These are phyloP conservation scores for Leucophenga montana DNA, from an alignment of 2,888 invertebrate species.

Conservation along the genomic window DNA sequence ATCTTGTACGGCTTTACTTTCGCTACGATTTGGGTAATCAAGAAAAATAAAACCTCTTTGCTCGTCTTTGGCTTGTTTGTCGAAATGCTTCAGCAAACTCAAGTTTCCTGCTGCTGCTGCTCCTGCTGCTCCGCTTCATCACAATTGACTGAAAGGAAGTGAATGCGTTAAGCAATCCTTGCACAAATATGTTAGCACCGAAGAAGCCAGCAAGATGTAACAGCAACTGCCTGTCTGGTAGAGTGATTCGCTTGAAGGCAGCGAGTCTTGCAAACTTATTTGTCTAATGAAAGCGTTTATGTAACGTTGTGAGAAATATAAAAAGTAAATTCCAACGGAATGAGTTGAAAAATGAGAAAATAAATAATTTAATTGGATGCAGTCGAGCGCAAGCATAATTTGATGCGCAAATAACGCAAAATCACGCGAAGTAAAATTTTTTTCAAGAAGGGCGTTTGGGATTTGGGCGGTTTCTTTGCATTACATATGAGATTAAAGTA, in stretches of 20 bases:
- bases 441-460: too few relatives aligned
- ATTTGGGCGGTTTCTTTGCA: too few relatives aligned
- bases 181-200: too few relatives aligned
- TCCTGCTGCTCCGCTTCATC: too few relatives aligned
- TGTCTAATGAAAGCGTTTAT: constrained; percentile 1
- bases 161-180: too few relatives aligned
- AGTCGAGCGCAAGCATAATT: constrained; percentile 15
- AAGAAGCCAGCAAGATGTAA: neutral
- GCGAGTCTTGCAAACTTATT: neutral
- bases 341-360: neutral
- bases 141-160: too few relatives aligned
- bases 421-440: too few relatives aligned
- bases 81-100: constrained; percentile 16
- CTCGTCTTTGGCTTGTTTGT: neutral
- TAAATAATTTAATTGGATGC: constrained; percentile 24
- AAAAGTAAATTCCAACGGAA: constrained; percentile 2
- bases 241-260: neutral
- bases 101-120: too few relatives aligned
- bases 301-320: too few relatives aligned
- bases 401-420: constrained; percentile 17
- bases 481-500: too few relatives aligned
- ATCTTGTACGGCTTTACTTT: neutral
- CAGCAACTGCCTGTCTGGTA: too few relatives aligned
- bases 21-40: constrained; percentile 21
- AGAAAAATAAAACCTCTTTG: neutral